Percentiles rank a stretch among this genome's conserved stretches.
phyloP scores from a whole-genome alignment of 2,888 invertebrate species.

The Drosophila barbarae region DNA sequence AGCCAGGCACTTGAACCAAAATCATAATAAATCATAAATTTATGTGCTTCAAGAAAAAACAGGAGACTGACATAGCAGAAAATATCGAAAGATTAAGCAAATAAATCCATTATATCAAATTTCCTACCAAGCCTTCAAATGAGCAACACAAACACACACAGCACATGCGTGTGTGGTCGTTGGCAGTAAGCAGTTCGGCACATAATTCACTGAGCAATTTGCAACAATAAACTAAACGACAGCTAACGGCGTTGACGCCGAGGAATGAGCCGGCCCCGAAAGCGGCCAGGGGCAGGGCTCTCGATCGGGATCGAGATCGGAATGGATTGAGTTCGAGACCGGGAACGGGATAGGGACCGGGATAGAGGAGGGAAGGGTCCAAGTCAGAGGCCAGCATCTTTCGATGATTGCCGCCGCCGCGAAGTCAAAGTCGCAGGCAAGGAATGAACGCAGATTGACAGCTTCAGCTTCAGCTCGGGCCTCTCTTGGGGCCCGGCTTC shows the following conservation, averaged over 20 bases:
- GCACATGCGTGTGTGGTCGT: slow-evolving; percentile 47
- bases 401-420: slow-evolving; percentile 34
- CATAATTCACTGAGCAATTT: slow-evolving; percentile 71
- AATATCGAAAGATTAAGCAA: slow-evolving; percentile 50
- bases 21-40: slow-evolving; percentile 8
- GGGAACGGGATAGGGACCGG: slow-evolving; percentile 24
- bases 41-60: slow-evolving; percentile 1
- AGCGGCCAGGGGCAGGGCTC: slow-evolving; percentile 26
- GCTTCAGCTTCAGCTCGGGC: slow-evolving; percentile 35
- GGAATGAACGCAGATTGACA: slow-evolving; percentile 62
- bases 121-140: slow-evolving; percentile 58
- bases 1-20: slow-evolving; percentile 3
- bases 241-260: slow-evolving; percentile 72
- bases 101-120: slow-evolving; percentile 62
- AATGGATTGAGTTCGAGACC: slow-evolving; percentile 22
- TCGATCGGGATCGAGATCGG: slow-evolving; percentile 20
- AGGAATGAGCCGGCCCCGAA: slow-evolving; percentile 57
- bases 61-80: slow-evolving; percentile 17
- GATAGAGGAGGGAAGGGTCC: slow-evolving; percentile 11
- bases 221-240: slow-evolving; percentile 72
- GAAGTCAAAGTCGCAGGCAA: slow-evolving; percentile 46
- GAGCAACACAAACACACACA: slow-evolving; percentile 17
- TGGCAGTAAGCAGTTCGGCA: slow-evolving; percentile 70
- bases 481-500: slow-evolving; percentile 25
- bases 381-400: slow-evolving; percentile 34